Evolutionary conservation across 2,888 invertebrate genomes (phyloP), one percentile per base, ranked within the genome.

Genomic region (Brachylomia viminalis): DNA sequence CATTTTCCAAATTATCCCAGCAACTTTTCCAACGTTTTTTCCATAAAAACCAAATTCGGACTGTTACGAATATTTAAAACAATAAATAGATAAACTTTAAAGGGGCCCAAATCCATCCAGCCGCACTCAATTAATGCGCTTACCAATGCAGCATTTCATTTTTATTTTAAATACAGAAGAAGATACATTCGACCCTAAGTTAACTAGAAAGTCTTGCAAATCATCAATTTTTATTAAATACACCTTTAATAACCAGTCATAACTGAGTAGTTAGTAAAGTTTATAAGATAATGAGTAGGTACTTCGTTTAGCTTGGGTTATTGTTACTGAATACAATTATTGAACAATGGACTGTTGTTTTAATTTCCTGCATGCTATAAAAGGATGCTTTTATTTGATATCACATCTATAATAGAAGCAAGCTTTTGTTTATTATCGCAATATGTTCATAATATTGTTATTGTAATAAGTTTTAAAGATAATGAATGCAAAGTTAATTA

Each of bases 291-390:
- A 15, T 38, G 3, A 30, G 3, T 47, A 65, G 1, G 1, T 33
- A 33, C 27, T 56, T 47, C 8, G 49, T 20, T 38, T 17, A n/a
- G 20, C 56, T 8, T 45, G 7, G 23, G 65, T 38, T 38, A 58
- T 61, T 52, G 33, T 49, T 27, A 17, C 38, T 77, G 1, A 68
- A 54, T 23, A 54, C 4, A 47, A 52, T 30, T n/a, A 59, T 59
- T 52, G 38, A 49, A 61, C 59, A 82, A 49, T 66, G 38, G 38
- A n/a, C 27, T 42, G 13, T 54, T 75, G 45, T 76, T 66, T 78
- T 47, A 11, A 82, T 56, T 82, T 82, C 45, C 79, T 77, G 66
- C 33, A 11, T 23, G 15, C 66, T 64, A 6, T 23, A 67, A 17
- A 76, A 30, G 30, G 13, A 64, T 52, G 23, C 30, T 30, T 65